phyloP scores from a whole-genome alignment of 2,113 vertebrate genomes.

The Xenopus laevis region DNA sequence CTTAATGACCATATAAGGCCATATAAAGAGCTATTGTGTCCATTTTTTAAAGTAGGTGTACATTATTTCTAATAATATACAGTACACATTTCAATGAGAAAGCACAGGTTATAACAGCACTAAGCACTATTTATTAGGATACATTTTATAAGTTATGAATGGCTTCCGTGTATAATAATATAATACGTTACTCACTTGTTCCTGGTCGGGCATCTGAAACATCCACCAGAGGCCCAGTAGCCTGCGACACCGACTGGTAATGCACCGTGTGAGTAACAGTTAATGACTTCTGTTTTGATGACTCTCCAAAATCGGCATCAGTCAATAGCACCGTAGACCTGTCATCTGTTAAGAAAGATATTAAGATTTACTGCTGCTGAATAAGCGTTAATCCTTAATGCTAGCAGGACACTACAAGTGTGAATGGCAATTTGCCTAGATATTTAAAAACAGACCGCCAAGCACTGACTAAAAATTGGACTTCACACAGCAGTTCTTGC shows the following conservation, averaged over 20 bases:
- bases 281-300: conserved; percentile 92
- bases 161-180: no score
- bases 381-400: no score
- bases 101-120: no score
- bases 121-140: no score
- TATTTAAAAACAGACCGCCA: not conserved
- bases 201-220: conserved; percentile 96
- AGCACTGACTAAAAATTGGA: conserved; percentile 5
- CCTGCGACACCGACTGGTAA: conserved; percentile 95
- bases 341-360: conserved; percentile 69
- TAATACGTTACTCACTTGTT: conserved; percentile 90
- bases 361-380: no score
- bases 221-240: conserved; percentile 93
- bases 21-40: no score
- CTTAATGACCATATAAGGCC: no score
- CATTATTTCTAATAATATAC: no score
- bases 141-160: no score
- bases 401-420: no score
- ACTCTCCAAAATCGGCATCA: conserved; percentile 94
- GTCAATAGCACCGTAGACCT: conserved; percentile 93
- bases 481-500: conserved; percentile 2
- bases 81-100: no score
- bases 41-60: no score
- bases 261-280: conserved; percentile 97
- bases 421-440: not conserved